Percentiles rank a stretch among this genome's conserved stretches.
phyloP scores from a whole-genome alignment of 2,888 invertebrate genomes.

The Lochmaea crataegi region DNA sequence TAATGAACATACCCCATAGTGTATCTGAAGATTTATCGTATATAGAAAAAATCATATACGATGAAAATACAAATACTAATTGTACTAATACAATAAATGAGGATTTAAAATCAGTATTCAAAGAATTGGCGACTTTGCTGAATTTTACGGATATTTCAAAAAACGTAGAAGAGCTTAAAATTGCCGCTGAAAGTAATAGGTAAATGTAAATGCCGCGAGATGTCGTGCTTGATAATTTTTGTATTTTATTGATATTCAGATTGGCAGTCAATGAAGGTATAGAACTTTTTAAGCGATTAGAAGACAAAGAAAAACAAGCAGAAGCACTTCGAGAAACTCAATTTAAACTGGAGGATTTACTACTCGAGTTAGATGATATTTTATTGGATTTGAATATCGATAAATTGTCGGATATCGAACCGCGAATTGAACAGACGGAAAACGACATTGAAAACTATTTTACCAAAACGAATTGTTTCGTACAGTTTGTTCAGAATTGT shows the following conservation, averaged over 20 bases:
- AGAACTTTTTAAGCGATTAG: background rate
- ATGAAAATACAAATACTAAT: conserved; percentile 15
- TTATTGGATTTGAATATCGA: conserved; percentile 1
- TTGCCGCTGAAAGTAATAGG: conserved; percentile 19
- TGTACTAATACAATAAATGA: conserved; percentile 28
- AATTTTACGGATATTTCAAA: conserved; percentile 23
- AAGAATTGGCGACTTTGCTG: conserved; percentile 23
- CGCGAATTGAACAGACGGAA: conserved; percentile 15
- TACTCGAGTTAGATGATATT: background rate
- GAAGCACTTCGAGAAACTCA: background rate
- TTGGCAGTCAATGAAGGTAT: background rate
- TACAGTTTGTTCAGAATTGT: conserved; percentile 17
- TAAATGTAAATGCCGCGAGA: background rate
- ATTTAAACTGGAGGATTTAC: background rate
- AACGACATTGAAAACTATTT: conserved; percentile 14
- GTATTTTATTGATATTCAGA: background rate
- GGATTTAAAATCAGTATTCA: conserved; percentile 32
- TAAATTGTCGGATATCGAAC: conserved; percentile 12
- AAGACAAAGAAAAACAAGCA: conserved; percentile 12
- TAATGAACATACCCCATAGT: conserved; percentile 37
- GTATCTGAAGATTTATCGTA: conserved; percentile 33
- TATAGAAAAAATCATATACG: conserved; percentile 30
- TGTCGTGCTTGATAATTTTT: too few species aligned
- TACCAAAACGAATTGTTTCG: conserved; percentile 10
- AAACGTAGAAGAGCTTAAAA: conserved; percentile 18